These are phyloP conservation scores for Portunus trituberculatus DNA, from an alignment of 1,140 invertebrate genomes.

Conservation along the genomic window DNA sequence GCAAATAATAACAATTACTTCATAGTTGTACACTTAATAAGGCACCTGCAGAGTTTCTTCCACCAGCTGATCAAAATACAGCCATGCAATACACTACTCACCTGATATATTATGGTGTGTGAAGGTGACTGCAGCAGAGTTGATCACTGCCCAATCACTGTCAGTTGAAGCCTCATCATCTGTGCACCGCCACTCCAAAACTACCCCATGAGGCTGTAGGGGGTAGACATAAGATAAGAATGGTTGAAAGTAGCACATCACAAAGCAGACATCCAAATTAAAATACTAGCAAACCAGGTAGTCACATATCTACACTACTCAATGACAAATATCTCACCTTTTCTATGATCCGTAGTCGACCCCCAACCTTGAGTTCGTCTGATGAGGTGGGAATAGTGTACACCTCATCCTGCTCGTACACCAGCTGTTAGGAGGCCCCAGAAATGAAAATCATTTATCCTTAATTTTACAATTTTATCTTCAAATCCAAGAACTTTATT, in stretches of 20 bases:
- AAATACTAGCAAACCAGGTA: neutral
- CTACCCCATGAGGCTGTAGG: constrained; percentile 80
- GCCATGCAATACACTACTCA: constrained; percentile 41
- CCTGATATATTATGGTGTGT: constrained; percentile 80
- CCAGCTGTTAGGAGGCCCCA: constrained; percentile 78
- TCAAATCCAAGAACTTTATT: too few relatives aligned
- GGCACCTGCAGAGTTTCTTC: neutral
- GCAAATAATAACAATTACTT: too few relatives aligned
- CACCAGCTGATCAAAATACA: too few relatives aligned
- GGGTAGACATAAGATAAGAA: neutral
- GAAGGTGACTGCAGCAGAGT: constrained; percentile 79
- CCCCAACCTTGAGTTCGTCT: constrained; percentile 80
- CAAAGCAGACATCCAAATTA: neutral
- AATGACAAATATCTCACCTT: constrained; percentile 78
- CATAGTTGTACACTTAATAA: too few relatives aligned
- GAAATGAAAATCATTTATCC: neutral
- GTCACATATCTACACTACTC: neutral
- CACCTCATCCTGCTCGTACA: constrained; percentile 81
- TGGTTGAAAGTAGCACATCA: neutral
- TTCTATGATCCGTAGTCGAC: constrained; percentile 80
- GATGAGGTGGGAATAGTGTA: constrained; percentile 80
- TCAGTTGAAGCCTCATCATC: constrained; percentile 79
- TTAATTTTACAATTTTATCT: too few relatives aligned
- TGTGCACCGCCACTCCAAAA: constrained; percentile 81
- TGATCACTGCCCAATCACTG: constrained; percentile 80